Percentiles rank a stretch among this genome's conserved stretches.
Evolutionary conservation across 2,113 vertebrate species (phyloP).

Genomic region (Stictonetta naevosa): DNA sequence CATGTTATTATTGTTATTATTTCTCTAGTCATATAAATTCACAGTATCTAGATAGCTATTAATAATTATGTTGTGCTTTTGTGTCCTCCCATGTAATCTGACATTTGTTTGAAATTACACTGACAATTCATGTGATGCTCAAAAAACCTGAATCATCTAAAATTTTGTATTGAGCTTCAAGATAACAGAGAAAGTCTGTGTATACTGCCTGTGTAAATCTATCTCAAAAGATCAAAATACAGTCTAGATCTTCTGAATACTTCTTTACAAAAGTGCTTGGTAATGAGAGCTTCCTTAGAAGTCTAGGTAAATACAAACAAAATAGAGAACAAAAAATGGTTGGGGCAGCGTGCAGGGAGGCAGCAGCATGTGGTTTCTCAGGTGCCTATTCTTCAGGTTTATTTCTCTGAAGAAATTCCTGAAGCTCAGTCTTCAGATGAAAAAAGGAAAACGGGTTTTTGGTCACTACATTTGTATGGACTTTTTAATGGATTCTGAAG

Average conservation of each 20-base stretch:
- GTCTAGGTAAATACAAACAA: background rate
- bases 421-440: background rate
- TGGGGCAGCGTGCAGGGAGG: background rate
- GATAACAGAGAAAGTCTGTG: background rate
- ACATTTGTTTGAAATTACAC: background rate
- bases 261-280: background rate
- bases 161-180: background rate
- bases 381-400: background rate
- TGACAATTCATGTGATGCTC: background rate
- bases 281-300: background rate
- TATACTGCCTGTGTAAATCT: background rate
- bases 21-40: background rate
- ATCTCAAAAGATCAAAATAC: background rate
- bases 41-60: background rate
- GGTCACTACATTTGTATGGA: background rate
- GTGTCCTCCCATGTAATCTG: rapidly evolving
- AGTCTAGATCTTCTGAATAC: background rate
- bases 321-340: background rate
- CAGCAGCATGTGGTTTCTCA: background rate
- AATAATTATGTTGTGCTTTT: background rate
- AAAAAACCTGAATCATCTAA: background rate
- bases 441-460: background rate
- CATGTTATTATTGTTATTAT: background rate
- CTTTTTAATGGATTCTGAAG: background rate
- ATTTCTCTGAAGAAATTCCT: background rate